Evolutionary conservation across 2,797 vertebrate species (phyloP).

Genomic region (Epinephelus awoara): DNA sequence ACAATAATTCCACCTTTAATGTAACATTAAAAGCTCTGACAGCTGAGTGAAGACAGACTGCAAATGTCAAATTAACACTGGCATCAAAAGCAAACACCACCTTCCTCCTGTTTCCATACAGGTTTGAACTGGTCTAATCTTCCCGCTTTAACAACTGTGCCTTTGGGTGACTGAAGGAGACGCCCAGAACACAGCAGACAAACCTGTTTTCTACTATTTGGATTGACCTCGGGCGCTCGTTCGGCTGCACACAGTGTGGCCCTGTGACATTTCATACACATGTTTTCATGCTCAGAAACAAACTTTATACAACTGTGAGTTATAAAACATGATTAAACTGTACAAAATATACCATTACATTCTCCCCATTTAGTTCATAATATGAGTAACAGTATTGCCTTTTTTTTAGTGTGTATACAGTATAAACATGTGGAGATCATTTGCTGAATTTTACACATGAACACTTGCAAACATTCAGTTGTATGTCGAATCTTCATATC

Average conservation of each 20-base stretch:
- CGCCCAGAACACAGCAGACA: slow-evolving; percentile 49
- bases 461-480: slow-evolving; percentile 36
- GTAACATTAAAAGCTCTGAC: slow-evolving; percentile 45
- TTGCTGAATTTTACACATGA: slow-evolving; percentile 20
- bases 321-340: slow-evolving; percentile 48
- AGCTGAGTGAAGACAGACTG: slow-evolving; percentile 22
- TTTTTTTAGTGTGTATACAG: slow-evolving; percentile 30
- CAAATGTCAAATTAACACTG: slow-evolving; percentile 2
- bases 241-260: slow-evolving; percentile 1
- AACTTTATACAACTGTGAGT: background rate
- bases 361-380: slow-evolving; percentile 15
- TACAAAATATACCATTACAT: slow-evolving; percentile 55
- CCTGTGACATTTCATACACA: slow-evolving; percentile 28
- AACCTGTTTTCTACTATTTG: slow-evolving; percentile 71
- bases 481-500: slow-evolving; percentile 25
- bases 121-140: slow-evolving; percentile 65
- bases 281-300: slow-evolving; percentile 48
- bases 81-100: slow-evolving; percentile 10
- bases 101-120: slow-evolving; percentile 18
- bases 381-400: slow-evolving; percentile 24
- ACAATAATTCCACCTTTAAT: slow-evolving; percentile 48
- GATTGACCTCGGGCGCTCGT: slow-evolving; percentile 29
- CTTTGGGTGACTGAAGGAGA: slow-evolving; percentile 14
- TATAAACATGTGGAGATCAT: slow-evolving; percentile 30
- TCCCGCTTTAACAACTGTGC: slow-evolving; percentile 43